Conservation (phyloP, 2,113 vertebrate species). For the Syngnathoides biaculeatus region DNA sequence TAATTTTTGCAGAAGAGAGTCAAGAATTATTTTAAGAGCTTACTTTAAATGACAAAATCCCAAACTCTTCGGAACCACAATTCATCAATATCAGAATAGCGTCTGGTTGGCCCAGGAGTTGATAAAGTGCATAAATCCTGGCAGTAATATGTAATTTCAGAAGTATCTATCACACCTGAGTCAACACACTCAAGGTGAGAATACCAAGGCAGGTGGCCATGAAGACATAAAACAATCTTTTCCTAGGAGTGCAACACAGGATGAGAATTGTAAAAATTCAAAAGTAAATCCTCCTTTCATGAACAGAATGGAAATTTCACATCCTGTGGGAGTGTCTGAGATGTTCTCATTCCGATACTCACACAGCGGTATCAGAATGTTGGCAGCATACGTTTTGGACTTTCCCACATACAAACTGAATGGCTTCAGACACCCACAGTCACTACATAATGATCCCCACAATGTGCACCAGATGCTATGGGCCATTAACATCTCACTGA, state of each 20-base stretch:
- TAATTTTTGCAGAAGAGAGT: neutral
- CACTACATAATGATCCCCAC: neutral
- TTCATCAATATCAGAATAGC: neutral
- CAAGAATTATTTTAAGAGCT: neutral
- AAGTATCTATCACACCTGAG: neutral
- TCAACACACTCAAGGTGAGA: constrained; percentile 1
- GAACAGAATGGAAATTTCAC: neutral
- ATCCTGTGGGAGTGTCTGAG: neutral
- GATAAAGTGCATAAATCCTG: neutral
- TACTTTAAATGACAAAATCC: neutral
- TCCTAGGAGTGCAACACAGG: neutral
- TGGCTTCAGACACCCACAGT: neutral
- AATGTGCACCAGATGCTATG: neutral
- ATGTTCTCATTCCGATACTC: neutral
- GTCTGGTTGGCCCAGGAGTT: neutral
- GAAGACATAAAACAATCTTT: neutral
- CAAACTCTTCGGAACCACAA: neutral
- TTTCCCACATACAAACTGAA: neutral
- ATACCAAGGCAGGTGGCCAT: neutral
- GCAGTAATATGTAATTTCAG: neutral
- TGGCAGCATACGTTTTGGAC: neutral
- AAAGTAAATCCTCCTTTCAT: neutral
- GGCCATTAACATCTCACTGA: constrained; percentile 2
- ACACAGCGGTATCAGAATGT: neutral
- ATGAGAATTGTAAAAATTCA: constrained; percentile 1